Conservation (phyloP, 2,888 invertebrate species). For the Rhagium mordax region DNA sequence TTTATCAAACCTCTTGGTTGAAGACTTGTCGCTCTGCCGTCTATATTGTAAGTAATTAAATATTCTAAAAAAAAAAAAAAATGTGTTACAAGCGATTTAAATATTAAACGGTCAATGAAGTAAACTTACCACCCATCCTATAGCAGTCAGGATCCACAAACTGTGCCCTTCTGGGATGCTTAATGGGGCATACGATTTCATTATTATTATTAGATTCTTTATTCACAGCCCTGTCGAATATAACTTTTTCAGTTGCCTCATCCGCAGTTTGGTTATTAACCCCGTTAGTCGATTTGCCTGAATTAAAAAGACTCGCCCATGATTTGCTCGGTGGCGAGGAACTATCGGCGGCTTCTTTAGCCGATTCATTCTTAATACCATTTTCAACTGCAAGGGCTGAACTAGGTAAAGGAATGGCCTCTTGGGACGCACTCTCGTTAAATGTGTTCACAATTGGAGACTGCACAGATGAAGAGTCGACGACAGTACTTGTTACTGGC, state of each 20-base stretch:
- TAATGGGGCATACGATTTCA: constrained; percentile 64
- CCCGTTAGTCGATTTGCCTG: constrained; percentile 48
- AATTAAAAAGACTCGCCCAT: constrained; percentile 79
- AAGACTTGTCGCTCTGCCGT: constrained; percentile 84
- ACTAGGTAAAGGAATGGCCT: background rate
- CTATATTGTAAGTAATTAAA: constrained; percentile 82
- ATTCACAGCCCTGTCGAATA: constrained; percentile 49
- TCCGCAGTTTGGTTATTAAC: constrained; percentile 50
- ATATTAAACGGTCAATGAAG: too few species aligned
- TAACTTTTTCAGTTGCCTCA: constrained; percentile 29
- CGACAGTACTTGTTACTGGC: background rate
- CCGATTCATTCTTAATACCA: constrained; percentile 23
- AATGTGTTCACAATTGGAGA: background rate
- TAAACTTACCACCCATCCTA: constrained; percentile 81
- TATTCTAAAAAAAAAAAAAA: constrained; percentile 75
- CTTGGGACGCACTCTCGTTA: background rate
- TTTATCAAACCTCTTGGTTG: constrained; percentile 94
- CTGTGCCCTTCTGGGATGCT: constrained; percentile 69
- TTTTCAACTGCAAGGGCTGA: constrained; percentile 29
- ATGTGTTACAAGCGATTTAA: background rate
- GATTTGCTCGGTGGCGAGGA: constrained; percentile 69
- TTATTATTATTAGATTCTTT: constrained; percentile 49
- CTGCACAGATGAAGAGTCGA: background rate
- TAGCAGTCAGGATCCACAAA: constrained; percentile 79
- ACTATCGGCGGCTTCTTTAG: constrained; percentile 33